Evolutionary conservation across 1,140 invertebrate genomes (phyloP), one percentile per base, ranked within the genome.

Genomic region (Danaus plexippus): DNA sequence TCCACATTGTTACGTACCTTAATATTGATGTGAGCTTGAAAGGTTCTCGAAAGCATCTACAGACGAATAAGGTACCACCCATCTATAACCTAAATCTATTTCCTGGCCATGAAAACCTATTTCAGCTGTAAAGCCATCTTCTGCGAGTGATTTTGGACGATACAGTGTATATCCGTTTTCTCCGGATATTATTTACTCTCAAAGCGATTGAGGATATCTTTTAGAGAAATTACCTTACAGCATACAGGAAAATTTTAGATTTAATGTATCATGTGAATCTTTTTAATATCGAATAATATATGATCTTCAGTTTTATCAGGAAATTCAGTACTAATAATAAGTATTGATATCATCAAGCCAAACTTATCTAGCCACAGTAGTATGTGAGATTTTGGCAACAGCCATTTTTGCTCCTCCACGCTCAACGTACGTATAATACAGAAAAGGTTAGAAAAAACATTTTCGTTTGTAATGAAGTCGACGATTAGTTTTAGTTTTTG

Each of bases 161-260:
- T 48, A 48, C 47, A 48, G 15, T 48, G 47, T 1, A 48, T 32
- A 48, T 15, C 47, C 12, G 15, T 48, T 48, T 15, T 9, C 47
- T 18, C 15, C 11, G 4, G 47, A 12, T 12, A 48, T 18, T 10
- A 15, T 48, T 11, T 48, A 10, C 15, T 48, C 12, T 48, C n/a
- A 12, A 11, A 48, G 15, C 1, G 13, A 11, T 48, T 15, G n/a
- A 15, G 13, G 46, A 13, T 47, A 47, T 47, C 46, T 47, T 47
- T 11, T 47, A 11, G 13, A 47, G 15, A n/a, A 48, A 10, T 12
- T 1, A 48, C 15, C 15, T 12, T 48, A n/a, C 6, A 12, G 47
- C 47, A 48, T 18, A 9, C 47, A n/a, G 43, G 2, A 7, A n/a
- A 12, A 11, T 11, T 45, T 12, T 9, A 1, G 3, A 10, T 45